Percentiles rank a stretch among this genome's conserved stretches.
Evolutionary conservation across 2,113 vertebrate species (phyloP).

Genomic region (Hystrix brachyura): DNA sequence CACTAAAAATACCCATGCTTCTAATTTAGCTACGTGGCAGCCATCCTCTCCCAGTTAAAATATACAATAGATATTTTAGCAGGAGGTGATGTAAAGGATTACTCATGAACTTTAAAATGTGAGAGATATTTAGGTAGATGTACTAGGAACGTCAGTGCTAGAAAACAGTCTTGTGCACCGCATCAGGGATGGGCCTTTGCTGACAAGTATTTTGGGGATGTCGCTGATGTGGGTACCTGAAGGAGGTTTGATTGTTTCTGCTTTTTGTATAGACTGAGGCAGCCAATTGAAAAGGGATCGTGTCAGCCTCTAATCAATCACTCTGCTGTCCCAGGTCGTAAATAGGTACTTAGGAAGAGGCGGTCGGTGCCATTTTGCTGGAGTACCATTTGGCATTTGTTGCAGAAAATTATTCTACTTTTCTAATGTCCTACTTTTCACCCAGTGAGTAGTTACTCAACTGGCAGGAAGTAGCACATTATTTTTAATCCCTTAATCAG

Average conservation of each 20-base stretch:
- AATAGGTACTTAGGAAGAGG: not conserved
- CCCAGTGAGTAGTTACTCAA: not conserved
- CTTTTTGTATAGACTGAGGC: not conserved
- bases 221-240: not conserved
- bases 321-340: not conserved
- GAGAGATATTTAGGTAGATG: constrained; percentile 52
- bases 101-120: constrained; percentile 65
- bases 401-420: not conserved
- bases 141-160: not conserved
- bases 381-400: not conserved
- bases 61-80: constrained; percentile 79
- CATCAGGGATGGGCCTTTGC: not conserved
- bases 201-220: not conserved
- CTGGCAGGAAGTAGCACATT: not conserved
- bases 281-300: not conserved
- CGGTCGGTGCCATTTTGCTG: not conserved
- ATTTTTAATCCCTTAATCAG: constrained; percentile 34
- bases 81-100: constrained; percentile 70
- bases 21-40: constrained; percentile 74
- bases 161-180: not conserved
- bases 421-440: constrained; percentile 2
- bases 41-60: constrained; percentile 73
- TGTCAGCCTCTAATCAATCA: not conserved
- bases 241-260: not conserved
- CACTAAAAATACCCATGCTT: constrained; percentile 82